These are phyloP conservation scores for Acrocephalus scirpaceus DNA, from an alignment of 2,797 vertebrate species.

Conservation along the genomic window DNA sequence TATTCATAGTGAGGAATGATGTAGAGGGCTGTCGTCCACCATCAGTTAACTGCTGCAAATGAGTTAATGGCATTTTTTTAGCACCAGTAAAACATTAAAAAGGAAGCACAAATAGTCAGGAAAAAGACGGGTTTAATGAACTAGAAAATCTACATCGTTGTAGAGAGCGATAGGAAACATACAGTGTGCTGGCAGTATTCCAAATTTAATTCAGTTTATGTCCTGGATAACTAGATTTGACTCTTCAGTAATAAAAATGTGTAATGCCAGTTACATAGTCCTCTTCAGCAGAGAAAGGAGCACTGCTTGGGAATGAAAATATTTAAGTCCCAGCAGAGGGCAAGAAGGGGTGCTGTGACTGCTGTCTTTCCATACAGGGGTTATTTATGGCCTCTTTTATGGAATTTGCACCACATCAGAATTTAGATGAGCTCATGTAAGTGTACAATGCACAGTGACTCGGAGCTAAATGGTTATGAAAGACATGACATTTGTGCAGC, in stretches of 20 bases:
- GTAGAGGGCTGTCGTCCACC: neutral
- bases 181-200: neutral
- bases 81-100: neutral
- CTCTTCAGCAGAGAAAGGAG: neutral
- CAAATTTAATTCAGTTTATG: neutral
- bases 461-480: neutral
- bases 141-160: neutral
- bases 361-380: neutral
- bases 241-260: slow-evolving; percentile 18
- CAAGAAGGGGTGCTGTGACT: slow-evolving; percentile 3
- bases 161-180: neutral
- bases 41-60: neutral
- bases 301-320: neutral
- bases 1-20: neutral
- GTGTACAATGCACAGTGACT: slow-evolving; percentile 17
- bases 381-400: slow-evolving; percentile 39
- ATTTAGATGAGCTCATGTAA: slow-evolving; percentile 38
- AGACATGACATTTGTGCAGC: slow-evolving; percentile 3
- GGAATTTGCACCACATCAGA: neutral
- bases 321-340: neutral
- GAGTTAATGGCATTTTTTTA: neutral
- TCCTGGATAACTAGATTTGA: slow-evolving; percentile 13
- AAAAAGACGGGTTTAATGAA: neutral
- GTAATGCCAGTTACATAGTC: neutral
- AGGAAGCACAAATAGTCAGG: neutral